Evolutionary conservation across 2,888 invertebrate species (phyloP), one percentile per base, ranked within the genome.

Genomic region (Drosophila vallismaia): DNA sequence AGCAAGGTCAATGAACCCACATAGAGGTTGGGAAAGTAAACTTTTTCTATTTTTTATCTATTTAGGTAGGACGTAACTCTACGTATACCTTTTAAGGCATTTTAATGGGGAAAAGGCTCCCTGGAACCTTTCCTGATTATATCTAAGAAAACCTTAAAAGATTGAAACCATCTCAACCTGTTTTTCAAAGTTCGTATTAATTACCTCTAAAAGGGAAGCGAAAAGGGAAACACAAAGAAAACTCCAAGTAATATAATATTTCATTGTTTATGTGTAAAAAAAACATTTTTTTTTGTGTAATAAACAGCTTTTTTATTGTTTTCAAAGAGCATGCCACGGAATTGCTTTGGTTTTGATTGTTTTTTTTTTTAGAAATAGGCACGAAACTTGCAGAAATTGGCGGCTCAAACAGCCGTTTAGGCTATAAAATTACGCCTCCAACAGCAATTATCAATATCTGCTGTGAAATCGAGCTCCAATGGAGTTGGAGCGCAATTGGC

Each of bases 371-470:
- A 19, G 40, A 40, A 48, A 46, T 60, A 45, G 29, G 48, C 60
- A 56, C 56, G 29, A 60, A 60, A 58, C 24, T 48, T 40, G 31
- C 40, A 42, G 36, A 45, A 46, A 56, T 46, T 56, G 36, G 29
- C 38, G 56, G 56, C 56, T 55, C 12, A 7, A 36, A 46, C 12
- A 45, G 45, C 28, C 56, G 10, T 56, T 31, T 24, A 55, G 12
- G 31, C 38, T 38, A 60, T 12, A 46, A 40, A 59, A 6, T 19
- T 19, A 56, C 48, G 58, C 60, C 60, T 31, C 24, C 59, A 33
- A 31, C 14, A 50, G 67, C 44, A 71, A 75, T 77, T 67, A 76
- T 64, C 40, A 67, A 59, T 58, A 66, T 62, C 64, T 74, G 28
- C n/a, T 33, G 10, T 10, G 44, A 49, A 52, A 64, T 62, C 55